These are phyloP conservation scores for Haemorhous mexicanus DNA, from an alignment of 2,113 vertebrate species.

Conservation along the genomic window DNA sequence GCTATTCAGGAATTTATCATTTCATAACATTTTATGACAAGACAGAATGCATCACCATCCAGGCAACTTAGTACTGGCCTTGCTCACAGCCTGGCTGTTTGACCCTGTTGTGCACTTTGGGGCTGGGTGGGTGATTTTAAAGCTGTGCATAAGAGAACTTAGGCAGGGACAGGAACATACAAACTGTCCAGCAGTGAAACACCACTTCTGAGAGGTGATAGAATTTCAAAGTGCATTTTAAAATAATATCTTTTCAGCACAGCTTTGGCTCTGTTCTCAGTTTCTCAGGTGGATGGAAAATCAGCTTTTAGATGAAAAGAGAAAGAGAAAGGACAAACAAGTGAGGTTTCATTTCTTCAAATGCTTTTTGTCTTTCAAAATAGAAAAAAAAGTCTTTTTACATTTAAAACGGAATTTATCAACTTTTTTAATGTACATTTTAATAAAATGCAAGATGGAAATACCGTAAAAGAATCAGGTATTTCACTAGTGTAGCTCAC, in stretches of 20 bases:
- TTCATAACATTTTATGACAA: constrained; percentile 18
- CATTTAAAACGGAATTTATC: background rate
- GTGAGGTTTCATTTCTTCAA: background rate
- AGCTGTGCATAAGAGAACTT: background rate
- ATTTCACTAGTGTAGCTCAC: background rate
- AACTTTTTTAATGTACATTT: background rate
- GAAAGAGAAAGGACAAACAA: background rate
- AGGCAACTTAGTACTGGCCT: background rate
- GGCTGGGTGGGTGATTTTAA: background rate
- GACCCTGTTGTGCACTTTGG: background rate
- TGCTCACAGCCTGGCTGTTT: background rate
- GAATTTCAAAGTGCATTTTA: background rate
- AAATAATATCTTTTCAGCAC: background rate
- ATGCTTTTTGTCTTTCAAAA: background rate
- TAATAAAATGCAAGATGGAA: background rate
- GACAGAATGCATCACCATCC: background rate
- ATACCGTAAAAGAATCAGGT: background rate
- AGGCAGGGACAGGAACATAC: background rate
- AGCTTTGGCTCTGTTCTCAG: background rate
- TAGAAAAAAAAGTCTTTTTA: background rate
- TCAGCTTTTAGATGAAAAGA: background rate
- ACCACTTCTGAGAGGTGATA: background rate
- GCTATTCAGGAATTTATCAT: background rate
- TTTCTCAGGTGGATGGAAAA: background rate
- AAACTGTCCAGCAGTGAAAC: background rate